A percentile compares a stretch with the other conserved stretches of the same genome.
phyloP scores from a whole-genome alignment of 2,888 invertebrate genomes.

The Lamproptera curius region DNA sequence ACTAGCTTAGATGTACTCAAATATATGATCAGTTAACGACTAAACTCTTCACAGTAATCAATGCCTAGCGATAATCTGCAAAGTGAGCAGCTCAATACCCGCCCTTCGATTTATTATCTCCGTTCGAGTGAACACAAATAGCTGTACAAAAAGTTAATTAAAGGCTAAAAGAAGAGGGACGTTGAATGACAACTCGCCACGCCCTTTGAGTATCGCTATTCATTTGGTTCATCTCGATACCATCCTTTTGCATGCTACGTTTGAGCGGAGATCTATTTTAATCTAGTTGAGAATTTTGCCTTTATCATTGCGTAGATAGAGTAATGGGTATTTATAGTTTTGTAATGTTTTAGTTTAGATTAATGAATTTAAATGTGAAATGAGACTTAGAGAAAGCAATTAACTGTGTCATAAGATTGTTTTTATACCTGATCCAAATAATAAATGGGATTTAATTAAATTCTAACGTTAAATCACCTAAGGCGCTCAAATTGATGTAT shows the following conservation, averaged over 20 bases:
- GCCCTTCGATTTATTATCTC: slow-evolving; percentile 23
- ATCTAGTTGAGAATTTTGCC: slow-evolving; percentile 6
- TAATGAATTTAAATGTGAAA: too few species aligned
- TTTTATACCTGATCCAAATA: too few species aligned
- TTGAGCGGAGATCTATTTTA: slow-evolving; percentile 18
- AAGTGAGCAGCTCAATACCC: slow-evolving; percentile 24
- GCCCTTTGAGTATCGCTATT: slow-evolving; percentile 64
- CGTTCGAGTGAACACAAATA: slow-evolving; percentile 18
- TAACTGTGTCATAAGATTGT: too few species aligned
- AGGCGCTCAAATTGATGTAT: too few species aligned
- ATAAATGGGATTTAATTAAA: too few species aligned
- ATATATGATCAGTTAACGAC: slow-evolving; percentile 3
- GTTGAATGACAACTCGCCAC: slow-evolving; percentile 58
- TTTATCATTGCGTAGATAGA: background rate
- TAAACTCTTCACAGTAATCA: slow-evolving; percentile 1
- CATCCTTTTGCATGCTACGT: slow-evolving; percentile 54
- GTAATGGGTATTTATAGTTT: too few species aligned
- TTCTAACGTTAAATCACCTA: too few species aligned
- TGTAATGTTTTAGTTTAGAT: too few species aligned
- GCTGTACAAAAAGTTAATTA: slow-evolving; percentile 63
- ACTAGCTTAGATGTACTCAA: background rate
- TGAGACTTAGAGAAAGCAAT: too few species aligned
- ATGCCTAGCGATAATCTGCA: slow-evolving; percentile 17
- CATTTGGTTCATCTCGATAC: slow-evolving; percentile 46
- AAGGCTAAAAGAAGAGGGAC: slow-evolving; percentile 50